Evolutionary conservation across 2,113 vertebrate species (phyloP), one percentile per base, ranked within the genome.

Genomic region (Gnathonemus echidnorhynchus): DNA sequence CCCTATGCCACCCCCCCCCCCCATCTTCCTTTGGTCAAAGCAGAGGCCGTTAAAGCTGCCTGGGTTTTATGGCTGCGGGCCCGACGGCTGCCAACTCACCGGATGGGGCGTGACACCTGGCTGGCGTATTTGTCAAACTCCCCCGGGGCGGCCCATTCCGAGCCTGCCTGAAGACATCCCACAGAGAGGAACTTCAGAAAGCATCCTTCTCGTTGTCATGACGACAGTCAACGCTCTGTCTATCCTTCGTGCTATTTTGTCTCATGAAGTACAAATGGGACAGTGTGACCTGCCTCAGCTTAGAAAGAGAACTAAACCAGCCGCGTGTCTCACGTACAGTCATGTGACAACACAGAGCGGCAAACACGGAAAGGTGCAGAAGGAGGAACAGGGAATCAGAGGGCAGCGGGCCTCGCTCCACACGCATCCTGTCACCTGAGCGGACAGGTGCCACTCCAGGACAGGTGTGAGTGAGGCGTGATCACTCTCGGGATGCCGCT

Each of bases 121-220:
- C 96, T 98, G 88, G 86, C 94, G 90, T 97, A 99, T 89, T 99
- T 99, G n/a, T 96, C 96, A 92, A 97, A 99, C 89, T 99, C 98
- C 24, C 98, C 98, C 0, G 98, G 98, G 0, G 97, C 98, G 0
- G 97, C 96, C 98, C 98, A 99, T 86, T 99, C 98, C 89, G 93
- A 95, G 35, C 98, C 98, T 2, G 96, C 96, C 98, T 99, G 88
- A 3, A 91, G 93, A 88, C 24, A 46, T 39, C 52, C 31, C 3
- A 56, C 31, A 42, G 15, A 58, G 7, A 62, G 35, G 1, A 42
- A 3, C 31, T 31, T 88, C 62, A 88, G 42, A 17, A 24, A 15
- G 48, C 48, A 15, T 31, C 62, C 35, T 42, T 42, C 17, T 80
- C 45, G 4, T 21, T 10, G 9, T 27, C 45, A 45, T 49, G 45